phyloP scores from a whole-genome alignment of 2,888 invertebrate species.

The Elysia crispata region DNA sequence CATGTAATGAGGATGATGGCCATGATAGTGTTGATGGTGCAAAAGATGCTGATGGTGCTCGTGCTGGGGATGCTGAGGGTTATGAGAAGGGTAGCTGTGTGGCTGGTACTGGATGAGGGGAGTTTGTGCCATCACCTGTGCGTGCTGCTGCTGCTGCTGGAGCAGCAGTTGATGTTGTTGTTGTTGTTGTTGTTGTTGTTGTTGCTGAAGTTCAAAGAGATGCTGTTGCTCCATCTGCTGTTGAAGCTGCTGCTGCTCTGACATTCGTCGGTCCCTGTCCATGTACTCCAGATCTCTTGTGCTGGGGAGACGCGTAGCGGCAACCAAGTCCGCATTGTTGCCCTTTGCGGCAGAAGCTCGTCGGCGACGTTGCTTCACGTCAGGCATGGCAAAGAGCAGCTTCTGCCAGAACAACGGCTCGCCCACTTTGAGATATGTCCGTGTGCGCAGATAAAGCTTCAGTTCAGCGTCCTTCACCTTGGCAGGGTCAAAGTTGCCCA shows the following conservation, averaged over 20 bases:
- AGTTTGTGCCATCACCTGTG: neutral
- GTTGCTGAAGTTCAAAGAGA: conserved; percentile 4
- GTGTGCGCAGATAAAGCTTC: conserved; percentile 89
- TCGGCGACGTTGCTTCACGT: conserved; percentile 31
- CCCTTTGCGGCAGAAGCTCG: neutral
- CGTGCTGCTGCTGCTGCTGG: conserved; percentile 16
- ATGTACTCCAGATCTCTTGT: conserved; percentile 17
- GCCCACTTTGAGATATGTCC: conserved; percentile 90
- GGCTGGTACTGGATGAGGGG: neutral
- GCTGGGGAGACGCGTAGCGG: conserved; percentile 40
- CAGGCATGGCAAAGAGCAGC: conserved; percentile 88
- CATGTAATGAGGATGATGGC: neutral
- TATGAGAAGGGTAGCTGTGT: neutral
- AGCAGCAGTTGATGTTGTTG: conserved; percentile 16
- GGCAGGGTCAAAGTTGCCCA: conserved; percentile 89
- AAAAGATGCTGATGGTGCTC: neutral
- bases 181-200: conserved; percentile 22
- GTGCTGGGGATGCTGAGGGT: neutral
- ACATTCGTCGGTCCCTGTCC: conserved; percentile 18
- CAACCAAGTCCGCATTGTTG: conserved; percentile 35
- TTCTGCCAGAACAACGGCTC: conserved; percentile 97
- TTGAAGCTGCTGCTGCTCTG: conserved; percentile 13
- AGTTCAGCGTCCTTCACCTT: conserved; percentile 89
- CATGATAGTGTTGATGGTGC: neutral
- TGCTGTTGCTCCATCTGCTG: conserved; percentile 20